A percentile compares a stretch with the other conserved stretches of the same genome.
These are phyloP conservation scores for Chiloscyllium punctatum DNA, from an alignment of 2,797 vertebrate genomes.

Conservation along the genomic window DNA sequence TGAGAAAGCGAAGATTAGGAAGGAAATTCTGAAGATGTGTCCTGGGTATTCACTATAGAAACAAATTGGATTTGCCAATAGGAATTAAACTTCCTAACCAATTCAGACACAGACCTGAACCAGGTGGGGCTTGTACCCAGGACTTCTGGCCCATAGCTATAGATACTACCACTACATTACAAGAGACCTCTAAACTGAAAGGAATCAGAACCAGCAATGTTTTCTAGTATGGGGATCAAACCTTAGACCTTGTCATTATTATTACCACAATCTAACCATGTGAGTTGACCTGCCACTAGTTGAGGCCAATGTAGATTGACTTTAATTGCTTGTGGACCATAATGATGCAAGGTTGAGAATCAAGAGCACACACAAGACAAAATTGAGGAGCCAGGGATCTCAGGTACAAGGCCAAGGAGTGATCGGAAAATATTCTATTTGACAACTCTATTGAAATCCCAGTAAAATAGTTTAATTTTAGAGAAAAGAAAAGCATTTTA, in stretches of 20 bases:
- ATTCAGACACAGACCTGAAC: too few species aligned
- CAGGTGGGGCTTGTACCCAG: too few species aligned
- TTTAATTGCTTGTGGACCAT: neutral
- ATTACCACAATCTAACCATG: too few species aligned
- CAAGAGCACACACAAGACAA: neutral
- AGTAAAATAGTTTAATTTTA: neutral
- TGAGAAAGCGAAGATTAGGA: conserved; percentile 47
- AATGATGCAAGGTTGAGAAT: neutral
- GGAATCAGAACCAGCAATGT: too few species aligned
- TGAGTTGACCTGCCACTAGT: too few species aligned
- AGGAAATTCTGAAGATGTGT: conserved; percentile 40
- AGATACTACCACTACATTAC: too few species aligned
- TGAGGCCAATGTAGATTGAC: neutral
- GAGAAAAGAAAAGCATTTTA: neutral
- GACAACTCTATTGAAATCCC: neutral
- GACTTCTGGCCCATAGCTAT: too few species aligned
- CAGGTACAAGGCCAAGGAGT: conserved; percentile 42
- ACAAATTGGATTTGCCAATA: neutral
- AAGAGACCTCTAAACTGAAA: too few species aligned
- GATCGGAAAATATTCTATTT: conserved; percentile 45
- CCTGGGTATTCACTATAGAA: neutral
- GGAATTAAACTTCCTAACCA: neutral
- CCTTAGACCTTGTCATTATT: too few species aligned
- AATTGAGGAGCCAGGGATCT: neutral
- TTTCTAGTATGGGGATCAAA: too few species aligned